These are phyloP conservation scores for Limnothrissa miodon DNA, from an alignment of 2,113 vertebrate species.

Conservation along the genomic window DNA sequence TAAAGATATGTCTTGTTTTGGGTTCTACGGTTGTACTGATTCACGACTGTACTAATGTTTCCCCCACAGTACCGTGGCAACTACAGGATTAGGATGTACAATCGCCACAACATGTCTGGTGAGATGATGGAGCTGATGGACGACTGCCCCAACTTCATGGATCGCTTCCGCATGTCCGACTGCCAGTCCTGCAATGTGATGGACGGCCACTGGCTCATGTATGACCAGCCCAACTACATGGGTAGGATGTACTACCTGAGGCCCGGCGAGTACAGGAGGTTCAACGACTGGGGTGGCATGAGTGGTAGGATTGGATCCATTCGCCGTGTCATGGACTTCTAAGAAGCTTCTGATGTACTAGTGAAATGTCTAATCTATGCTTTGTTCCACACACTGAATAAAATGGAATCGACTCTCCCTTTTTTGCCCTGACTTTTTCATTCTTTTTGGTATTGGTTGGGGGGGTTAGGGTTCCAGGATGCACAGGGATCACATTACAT, in stretches of 20 bases:
- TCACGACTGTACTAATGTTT: slow-evolving; percentile 1
- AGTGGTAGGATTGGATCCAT: slow-evolving; percentile 51
- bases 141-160: slow-evolving; percentile 64
- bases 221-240: slow-evolving; percentile 69
- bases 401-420: slow-evolving; percentile 24
- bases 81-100: slow-evolving; percentile 63
- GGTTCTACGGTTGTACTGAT: not conserved
- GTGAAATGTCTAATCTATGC: slow-evolving; percentile 27
- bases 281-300: slow-evolving; percentile 56
- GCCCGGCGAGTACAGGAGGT: slow-evolving; percentile 59
- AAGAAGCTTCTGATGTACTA: slow-evolving; percentile 21
- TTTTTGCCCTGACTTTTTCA: not conserved
- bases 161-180: slow-evolving; percentile 59
- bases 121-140: slow-evolving; percentile 67
- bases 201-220: slow-evolving; percentile 73
- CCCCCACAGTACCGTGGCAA: slow-evolving; percentile 52
- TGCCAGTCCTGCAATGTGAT: slow-evolving; percentile 71
- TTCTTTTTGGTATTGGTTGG: not conserved
- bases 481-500: too few relatives aligned
- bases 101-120: slow-evolving; percentile 65
- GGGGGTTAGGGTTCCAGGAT: not conserved
- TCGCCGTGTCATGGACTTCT: slow-evolving; percentile 39
- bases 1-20: too few relatives aligned
- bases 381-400: slow-evolving; percentile 38
- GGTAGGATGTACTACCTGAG: slow-evolving; percentile 62